Evolutionary conservation across 23 tunicate species (phyloP), one percentile per base, ranked within the genome.

Genomic region (Styela plicata): DNA sequence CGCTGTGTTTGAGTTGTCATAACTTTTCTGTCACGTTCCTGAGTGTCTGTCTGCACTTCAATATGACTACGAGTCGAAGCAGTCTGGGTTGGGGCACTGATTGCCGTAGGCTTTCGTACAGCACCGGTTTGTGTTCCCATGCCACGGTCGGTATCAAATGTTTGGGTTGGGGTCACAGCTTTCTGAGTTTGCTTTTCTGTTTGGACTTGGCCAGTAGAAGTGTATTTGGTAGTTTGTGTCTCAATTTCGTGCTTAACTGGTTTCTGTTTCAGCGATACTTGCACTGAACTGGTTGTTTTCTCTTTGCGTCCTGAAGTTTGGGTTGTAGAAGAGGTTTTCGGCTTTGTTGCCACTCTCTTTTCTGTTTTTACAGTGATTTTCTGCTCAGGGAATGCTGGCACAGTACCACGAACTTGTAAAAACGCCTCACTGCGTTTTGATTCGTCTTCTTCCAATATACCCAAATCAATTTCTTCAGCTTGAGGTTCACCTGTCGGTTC

Each of bases 81-180:
- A 0, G 81, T 76, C 65, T 76, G 81, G 32, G 81, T 76, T 18
- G 31, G 66, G 27, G 70, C 64, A 23, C 63, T 76, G 27, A 53
- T 25, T 24, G 31, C 66, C 0, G 2, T 57, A 18, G 81, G 64
- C 24, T 10, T 26, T 21, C 64, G 25, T 21, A 24, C 23, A 21
- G 77, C 17, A 26, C 77, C 36, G 31, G 81, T 76, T 53, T 76
- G 81, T 26, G 81, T 76, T 13, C 63, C 52, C 29, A 22, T 25
- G 3, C n/a, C 81, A 27, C 31, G 64, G 37, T 76, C 81, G 5
- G 81, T 21, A 20, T 19, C 17, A 13, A 35, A 21, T 7, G 81
- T 76, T 70, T 76, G 81, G 5, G 81, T 33, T 23, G 24, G 31
- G 33, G 32, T 57, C 21, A 57, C 30, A 22, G 33, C 13, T 76